Evolutionary conservation across 1,140 invertebrate species (phyloP), one percentile per base, ranked within the genome.

Genomic region (Maniola jurtina): DNA sequence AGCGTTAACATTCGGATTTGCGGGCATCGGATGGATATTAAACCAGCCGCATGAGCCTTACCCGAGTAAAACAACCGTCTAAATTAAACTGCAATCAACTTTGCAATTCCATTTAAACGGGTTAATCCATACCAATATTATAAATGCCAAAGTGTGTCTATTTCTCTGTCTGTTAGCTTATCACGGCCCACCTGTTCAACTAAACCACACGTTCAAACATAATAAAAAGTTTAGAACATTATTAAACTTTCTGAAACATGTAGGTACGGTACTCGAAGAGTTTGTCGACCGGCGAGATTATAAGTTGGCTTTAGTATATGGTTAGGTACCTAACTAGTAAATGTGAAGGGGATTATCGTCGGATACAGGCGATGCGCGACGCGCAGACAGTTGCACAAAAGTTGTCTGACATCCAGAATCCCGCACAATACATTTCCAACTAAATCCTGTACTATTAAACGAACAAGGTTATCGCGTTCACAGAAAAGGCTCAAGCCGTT

Each of bases 1-100:
- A 80, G 71, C 69, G 70, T 77, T 83, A 82, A 84, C 77, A 79
- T 80, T 73, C 81, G 77, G 79, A 85, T 85, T 85, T 81, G 78
- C 55, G 73, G 67, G 68, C 66, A 82, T 80, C 73, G 73, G 76
- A 70, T 77, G 75, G 74, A 83, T 83, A 83, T 83, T 81, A 83
- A 81, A 79, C 77, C 75, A 75, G 74, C 79, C 68, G 68, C 61
- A 72, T 68, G 64, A 64, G 71, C 50, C 68, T 66, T 42, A 55
- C 14, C 63, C 10, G 45, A 64, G 56, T 64, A 64, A 68, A 68
- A 68, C 66, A 55, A 65, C 36, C 70, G 60, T 55, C 60, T 47
- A 56, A 76, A 70, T 66, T 66, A 68, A 63, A 71, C 68, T 61
- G 63, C 68, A 56, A 66, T 72, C 59, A 66, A 73, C 60, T 71